Conservation (phyloP, 2,797 vertebrate genomes). For the Pogoniulus pusillus region DNA sequence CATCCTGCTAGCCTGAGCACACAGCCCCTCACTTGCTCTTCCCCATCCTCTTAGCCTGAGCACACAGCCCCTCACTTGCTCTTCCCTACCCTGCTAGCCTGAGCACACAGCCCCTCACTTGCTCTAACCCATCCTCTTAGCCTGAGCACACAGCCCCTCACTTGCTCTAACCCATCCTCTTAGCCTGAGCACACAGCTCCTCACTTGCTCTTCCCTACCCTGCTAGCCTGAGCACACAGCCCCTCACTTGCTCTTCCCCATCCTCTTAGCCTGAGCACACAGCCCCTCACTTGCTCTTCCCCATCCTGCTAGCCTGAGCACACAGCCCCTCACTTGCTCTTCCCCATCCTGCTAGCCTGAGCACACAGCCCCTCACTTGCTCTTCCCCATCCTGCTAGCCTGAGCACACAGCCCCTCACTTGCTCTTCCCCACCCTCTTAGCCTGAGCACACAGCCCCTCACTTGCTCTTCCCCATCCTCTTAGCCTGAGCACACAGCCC, state of each 20-base stretch:
- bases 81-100: not conserved
- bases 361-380: slow-evolving; percentile 32
- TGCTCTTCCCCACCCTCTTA: no score
- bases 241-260: no score
- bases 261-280: no score
- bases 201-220: slow-evolving; percentile 31
- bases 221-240: not conserved
- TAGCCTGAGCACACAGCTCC: not conserved
- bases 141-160: slow-evolving; percentile 33
- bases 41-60: no score
- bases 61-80: slow-evolving; percentile 34
- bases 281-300: slow-evolving; percentile 48
- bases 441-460: no score
- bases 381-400: slow-evolving; percentile 16
- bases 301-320: not conserved
- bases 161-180: slow-evolving; percentile 24
- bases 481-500: not conserved
- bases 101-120: not conserved
- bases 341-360: no score
- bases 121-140: no score
- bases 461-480: slow-evolving; percentile 31
- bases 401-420: not conserved
- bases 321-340: not conserved
- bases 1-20: not conserved
- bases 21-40: not conserved